phyloP scores from a whole-genome alignment of 2,888 invertebrate genomes.

The Campoplex capitator region DNA sequence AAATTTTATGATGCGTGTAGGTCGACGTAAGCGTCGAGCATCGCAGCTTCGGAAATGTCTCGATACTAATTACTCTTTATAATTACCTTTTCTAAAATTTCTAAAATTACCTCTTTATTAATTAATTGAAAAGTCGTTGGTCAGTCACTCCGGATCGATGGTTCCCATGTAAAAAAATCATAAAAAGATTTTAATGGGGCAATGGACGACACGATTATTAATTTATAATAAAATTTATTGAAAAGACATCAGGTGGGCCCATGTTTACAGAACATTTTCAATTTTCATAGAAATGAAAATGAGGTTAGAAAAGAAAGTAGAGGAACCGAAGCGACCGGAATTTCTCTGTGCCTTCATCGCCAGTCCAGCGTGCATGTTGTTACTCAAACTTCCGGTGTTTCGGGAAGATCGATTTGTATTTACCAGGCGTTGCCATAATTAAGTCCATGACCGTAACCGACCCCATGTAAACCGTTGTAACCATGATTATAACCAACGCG shows the following conservation, averaged over 20 bases:
- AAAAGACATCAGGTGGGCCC: slow-evolving; percentile 42
- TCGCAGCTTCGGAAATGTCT: too few relatives aligned
- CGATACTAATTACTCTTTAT: too few relatives aligned
- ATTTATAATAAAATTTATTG: slow-evolving; percentile 58
- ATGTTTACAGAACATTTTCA: slow-evolving; percentile 39
- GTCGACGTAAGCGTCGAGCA: too few relatives aligned
- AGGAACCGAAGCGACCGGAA: slow-evolving; percentile 35
- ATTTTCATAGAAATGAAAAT: slow-evolving; percentile 52
- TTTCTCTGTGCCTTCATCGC: background rate
- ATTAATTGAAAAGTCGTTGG: too few relatives aligned
- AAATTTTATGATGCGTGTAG: too few relatives aligned
- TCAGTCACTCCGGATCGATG: too few relatives aligned
- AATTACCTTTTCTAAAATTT: too few relatives aligned
- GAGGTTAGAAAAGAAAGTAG: slow-evolving; percentile 31
- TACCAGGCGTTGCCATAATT: slow-evolving; percentile 69
- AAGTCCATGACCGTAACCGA: slow-evolving; percentile 65
- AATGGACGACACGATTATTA: slow-evolving; percentile 21
- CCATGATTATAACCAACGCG: slow-evolving; percentile 66
- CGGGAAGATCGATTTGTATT: slow-evolving; percentile 21
- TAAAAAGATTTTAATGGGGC: background rate
- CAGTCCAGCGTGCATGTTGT: background rate
- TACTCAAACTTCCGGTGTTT: background rate
- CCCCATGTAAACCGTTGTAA: slow-evolving; percentile 68
- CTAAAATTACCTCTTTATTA: too few relatives aligned
- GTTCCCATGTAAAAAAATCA: too few relatives aligned